Base-by-base conservation (phyloP, 2,113 vertebrate species). In the Lepisosteus osseus region DNA sequence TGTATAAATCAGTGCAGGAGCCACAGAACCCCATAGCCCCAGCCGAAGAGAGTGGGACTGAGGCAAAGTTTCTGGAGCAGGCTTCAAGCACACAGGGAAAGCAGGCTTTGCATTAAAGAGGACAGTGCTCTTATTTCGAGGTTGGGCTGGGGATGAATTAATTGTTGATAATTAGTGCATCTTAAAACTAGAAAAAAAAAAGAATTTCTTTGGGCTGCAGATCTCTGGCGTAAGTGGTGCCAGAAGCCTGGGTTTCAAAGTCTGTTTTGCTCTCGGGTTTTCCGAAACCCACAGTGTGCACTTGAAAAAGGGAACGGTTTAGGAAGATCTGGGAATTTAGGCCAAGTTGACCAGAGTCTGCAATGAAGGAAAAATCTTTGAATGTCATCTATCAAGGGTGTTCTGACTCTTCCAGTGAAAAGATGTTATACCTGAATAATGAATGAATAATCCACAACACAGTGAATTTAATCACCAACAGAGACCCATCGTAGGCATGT, bases 91-190 rank as follows among this genome's bases (percentile, higher is more conserved):
- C 74, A 72, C 65, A 73, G 65, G 67, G 65, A 74, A 79, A 78
- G 66, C 73, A 78, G 77, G 79, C 61, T 76, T 76, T 70, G 54
- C 63, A 67, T 81, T 81, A 81, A 76, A 61, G 70, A 79, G 79
- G 73, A 65, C 77, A 76, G 9, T 13, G 7, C 12, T 62, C 76
- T 75, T 79, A 77, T 80, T 80, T 78, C 70, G 54, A 68, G 76
- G 68, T 54, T 42, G 54, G 56, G 54, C 73, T 76, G 42, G 77
- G 79, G 79, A 83, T 77, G 72, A 71, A 76, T 76, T 74, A 75
- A 75, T 79, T 70, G 68, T 73, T 80, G 73, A 74, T 76, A 80
- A 79, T 79, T 74, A 73, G 72, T 68, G 74, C 54, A 29, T 29
- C 29, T 29, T 69, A 67, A 55, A 54, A 71, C 67, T 74, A 79